These are phyloP conservation scores for Dendrolimus kikuchii DNA, from an alignment of 1,140 invertebrate species.

Conservation along the genomic window DNA sequence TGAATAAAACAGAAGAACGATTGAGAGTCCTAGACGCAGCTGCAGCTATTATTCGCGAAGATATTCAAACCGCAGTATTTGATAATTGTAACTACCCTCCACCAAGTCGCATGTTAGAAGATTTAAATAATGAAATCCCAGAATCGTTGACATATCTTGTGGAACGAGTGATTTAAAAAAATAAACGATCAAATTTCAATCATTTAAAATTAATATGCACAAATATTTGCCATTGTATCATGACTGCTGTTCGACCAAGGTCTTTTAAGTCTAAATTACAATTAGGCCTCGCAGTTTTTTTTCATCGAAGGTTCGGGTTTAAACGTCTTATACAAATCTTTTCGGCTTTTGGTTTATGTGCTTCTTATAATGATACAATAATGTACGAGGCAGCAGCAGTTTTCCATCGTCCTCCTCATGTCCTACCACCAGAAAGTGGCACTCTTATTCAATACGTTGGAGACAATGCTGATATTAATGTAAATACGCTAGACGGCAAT, in stretches of 20 bases:
- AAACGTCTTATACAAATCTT: constrained; percentile 40
- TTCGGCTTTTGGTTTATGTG: constrained; percentile 38
- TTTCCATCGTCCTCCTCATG: constrained; percentile 35
- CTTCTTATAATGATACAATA: constrained; percentile 41
- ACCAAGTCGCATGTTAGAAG: constrained; percentile 34
- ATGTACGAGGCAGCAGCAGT: constrained; percentile 45
- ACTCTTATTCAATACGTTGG: constrained; percentile 46
- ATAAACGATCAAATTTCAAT: constrained; percentile 30
- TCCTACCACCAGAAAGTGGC: constrained; percentile 40
- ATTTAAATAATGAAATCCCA: constrained; percentile 35
- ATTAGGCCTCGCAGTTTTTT: constrained; percentile 41
- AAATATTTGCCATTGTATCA: constrained; percentile 46
- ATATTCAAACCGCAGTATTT: constrained; percentile 35
- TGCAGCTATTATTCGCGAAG: constrained; percentile 38
- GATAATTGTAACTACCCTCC: constrained; percentile 33
- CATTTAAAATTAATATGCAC: constrained; percentile 38
- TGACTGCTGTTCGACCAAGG: constrained; percentile 43
- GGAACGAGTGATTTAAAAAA: constrained; percentile 36
- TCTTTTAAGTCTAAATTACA: constrained; percentile 41
- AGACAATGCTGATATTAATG: constrained; percentile 56
- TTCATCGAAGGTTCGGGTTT: constrained; percentile 41
- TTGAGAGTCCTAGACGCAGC: constrained; percentile 32
- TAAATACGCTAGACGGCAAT: constrained; percentile 47
- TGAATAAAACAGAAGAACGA: constrained; percentile 23
- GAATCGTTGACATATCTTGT: constrained; percentile 34